phyloP scores from a whole-genome alignment of 2,113 vertebrate species.

The Coracopsis vasa region DNA sequence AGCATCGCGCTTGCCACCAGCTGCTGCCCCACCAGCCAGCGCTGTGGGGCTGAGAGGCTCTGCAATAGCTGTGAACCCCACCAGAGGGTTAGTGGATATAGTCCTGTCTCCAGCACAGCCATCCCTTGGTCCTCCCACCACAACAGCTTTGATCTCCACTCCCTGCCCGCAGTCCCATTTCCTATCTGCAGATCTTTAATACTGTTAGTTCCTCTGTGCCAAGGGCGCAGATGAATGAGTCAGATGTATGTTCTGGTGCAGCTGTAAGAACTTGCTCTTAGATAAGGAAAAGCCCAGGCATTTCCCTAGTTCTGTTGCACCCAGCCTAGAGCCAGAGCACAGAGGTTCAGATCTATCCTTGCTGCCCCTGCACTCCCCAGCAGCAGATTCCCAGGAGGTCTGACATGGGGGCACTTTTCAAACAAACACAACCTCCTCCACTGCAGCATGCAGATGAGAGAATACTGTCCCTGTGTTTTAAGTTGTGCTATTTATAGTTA shows the following conservation, averaged over 20 bases:
- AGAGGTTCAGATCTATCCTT: neutral
- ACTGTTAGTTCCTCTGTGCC: neutral
- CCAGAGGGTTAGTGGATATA: neutral
- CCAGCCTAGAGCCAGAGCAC: neutral
- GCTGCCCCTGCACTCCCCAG: neutral
- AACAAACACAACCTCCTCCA: neutral
- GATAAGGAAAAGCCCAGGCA: neutral
- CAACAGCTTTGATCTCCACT: neutral
- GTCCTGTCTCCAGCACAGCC: neutral
- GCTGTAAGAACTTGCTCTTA: neutral
- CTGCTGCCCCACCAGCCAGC: neutral
- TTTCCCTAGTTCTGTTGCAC: neutral
- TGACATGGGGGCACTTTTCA: neutral
- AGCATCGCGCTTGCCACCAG: fast-evolving
- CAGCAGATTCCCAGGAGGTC: neutral
- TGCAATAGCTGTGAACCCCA: neutral
- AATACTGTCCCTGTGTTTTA: neutral
- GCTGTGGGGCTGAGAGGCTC: neutral
- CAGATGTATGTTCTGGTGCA: neutral
- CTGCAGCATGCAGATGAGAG: neutral
- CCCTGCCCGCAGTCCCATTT: neutral
- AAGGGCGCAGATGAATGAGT: fast-evolving
- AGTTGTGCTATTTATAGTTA: neutral
- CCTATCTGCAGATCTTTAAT: neutral
- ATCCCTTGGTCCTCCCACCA: neutral